A percentile compares a stretch with the other conserved stretches of the same genome.
Evolutionary conservation across 1,140 invertebrate genomes (phyloP).

Genomic region (Rhagoletis zephyria): DNA sequence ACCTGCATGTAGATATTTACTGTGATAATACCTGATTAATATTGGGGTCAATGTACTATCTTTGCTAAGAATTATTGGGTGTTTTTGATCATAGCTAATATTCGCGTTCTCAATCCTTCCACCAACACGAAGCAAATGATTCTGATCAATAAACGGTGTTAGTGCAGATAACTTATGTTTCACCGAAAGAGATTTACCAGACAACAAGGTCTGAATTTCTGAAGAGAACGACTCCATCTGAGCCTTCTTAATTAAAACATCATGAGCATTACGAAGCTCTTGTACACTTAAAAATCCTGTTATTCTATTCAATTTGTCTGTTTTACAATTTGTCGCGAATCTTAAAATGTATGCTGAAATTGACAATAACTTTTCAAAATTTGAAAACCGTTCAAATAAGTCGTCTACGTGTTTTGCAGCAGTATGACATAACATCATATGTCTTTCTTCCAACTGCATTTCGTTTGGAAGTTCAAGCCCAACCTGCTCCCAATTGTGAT

Average conservation of each 20-base stretch:
- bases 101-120: slow-evolving; percentile 52
- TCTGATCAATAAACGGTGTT: slow-evolving; percentile 42
- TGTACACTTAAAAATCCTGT: neutral
- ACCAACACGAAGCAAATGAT: slow-evolving; percentile 53
- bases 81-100: slow-evolving; percentile 42
- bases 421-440: neutral
- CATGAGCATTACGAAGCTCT: slow-evolving; percentile 30
- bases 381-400: slow-evolving; percentile 34
- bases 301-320: neutral
- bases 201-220: slow-evolving; percentile 26
- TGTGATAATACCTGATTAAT: slow-evolving; percentile 39
- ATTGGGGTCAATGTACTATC: slow-evolving; percentile 26
- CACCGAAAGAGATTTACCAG: neutral
- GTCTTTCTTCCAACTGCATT: neutral
- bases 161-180: slow-evolving; percentile 18
- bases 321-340: slow-evolving; percentile 24
- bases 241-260: slow-evolving; percentile 31
- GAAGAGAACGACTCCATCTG: slow-evolving; percentile 10
- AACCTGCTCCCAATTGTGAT: neutral
- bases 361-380: slow-evolving; percentile 8
- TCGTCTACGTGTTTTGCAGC: neutral
- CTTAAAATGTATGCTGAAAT: slow-evolving; percentile 19
- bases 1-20: slow-evolving; percentile 48
- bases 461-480: neutral
- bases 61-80: slow-evolving; percentile 45